Percentiles rank a stretch among this genome's conserved stretches.
Evolutionary conservation across 2,113 vertebrate genomes (phyloP).

Genomic region (Petromus typicus): DNA sequence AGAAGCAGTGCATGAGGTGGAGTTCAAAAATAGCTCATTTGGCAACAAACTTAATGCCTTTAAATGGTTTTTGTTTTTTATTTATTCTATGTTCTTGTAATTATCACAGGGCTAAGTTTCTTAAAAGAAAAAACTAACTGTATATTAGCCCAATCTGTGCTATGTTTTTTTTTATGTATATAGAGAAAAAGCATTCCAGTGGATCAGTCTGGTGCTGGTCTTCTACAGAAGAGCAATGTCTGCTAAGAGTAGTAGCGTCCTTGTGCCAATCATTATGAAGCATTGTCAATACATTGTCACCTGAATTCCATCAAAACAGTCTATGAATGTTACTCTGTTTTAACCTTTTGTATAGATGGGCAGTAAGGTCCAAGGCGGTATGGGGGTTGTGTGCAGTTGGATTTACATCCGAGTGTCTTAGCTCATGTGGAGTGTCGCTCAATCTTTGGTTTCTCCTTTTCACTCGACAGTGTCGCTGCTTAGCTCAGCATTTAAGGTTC

Average conservation of each 20-base stretch:
- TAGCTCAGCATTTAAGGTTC: neutral
- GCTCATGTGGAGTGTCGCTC: neutral
- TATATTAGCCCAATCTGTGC: neutral
- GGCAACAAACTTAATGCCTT: neutral
- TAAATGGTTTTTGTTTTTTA: neutral
- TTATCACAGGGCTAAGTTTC: conserved; percentile 6
- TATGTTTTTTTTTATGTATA: neutral
- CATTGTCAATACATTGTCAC: conserved; percentile 11
- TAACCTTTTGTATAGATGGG: neutral
- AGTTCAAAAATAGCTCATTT: neutral
- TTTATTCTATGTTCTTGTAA: neutral
- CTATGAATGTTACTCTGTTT: neutral
- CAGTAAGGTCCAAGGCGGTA: neutral
- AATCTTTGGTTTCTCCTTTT: neutral
- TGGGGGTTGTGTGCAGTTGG: neutral
- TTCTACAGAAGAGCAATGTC: neutral
- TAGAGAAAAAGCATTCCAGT: neutral
- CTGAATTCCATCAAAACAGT: conserved; percentile 28
- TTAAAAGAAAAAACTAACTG: neutral
- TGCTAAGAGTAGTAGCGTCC: neutral
- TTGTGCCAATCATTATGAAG: neutral
- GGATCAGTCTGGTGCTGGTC: neutral
- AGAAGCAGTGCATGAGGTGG: neutral
- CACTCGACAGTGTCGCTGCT: neutral
- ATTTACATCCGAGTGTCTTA: neutral